phyloP scores from a whole-genome alignment of 2,113 vertebrate species.

The Neofelis nebulosa region DNA sequence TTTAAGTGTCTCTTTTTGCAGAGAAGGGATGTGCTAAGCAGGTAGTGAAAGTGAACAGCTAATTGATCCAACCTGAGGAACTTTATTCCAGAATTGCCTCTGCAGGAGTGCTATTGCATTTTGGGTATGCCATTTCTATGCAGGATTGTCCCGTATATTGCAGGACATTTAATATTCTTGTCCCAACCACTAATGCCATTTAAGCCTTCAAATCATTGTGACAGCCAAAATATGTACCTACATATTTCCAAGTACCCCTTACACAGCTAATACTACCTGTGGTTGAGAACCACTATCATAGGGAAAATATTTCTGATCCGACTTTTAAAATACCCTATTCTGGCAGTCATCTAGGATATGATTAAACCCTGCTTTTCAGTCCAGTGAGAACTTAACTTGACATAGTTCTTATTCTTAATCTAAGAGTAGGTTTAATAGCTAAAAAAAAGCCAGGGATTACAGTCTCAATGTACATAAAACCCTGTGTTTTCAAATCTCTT shows the following conservation, averaged over 20 bases:
- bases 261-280: background rate
- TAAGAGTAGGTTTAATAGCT: slow-evolving; percentile 5
- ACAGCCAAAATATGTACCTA: background rate
- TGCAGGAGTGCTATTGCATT: background rate
- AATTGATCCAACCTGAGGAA: background rate
- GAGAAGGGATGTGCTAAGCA: background rate
- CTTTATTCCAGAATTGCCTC: background rate
- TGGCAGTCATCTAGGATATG: slow-evolving; percentile 15
- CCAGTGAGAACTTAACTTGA: background rate
- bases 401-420: background rate
- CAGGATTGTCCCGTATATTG: background rate
- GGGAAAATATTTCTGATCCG: background rate
- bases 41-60: background rate
- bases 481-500: slow-evolving; percentile 13
- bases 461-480: background rate
- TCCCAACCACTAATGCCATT: background rate
- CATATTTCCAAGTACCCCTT: background rate
- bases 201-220: slow-evolving; percentile 29
- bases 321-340: background rate
- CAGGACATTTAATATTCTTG: background rate
- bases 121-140: background rate
- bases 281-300: slow-evolving; percentile 14
- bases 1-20: background rate
- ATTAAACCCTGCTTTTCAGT: slow-evolving; percentile 37
- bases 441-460: background rate